Evolutionary conservation across 2,888 invertebrate species (phyloP).

Genomic region (Odontocolon sp.): DNA sequence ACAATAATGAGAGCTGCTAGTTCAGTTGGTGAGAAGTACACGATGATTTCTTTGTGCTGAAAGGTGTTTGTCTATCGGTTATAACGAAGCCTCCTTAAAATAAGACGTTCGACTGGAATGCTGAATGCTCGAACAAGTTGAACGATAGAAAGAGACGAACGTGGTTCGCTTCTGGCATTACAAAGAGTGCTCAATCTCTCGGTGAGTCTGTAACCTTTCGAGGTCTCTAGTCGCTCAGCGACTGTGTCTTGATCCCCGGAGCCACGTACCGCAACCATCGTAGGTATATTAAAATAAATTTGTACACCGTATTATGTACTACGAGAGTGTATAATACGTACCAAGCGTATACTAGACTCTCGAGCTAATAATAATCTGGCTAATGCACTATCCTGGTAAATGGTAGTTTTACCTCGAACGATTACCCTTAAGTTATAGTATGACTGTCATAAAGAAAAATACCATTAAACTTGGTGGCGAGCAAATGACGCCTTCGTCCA

Average conservation of each 20-base stretch:
- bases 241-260: slow-evolving; percentile 50
- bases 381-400: slow-evolving; percentile 50
- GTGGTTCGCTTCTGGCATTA: slow-evolving; percentile 61
- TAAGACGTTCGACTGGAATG: slow-evolving; percentile 60
- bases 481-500: slow-evolving; percentile 26
- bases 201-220: slow-evolving; percentile 62
- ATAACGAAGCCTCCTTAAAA: slow-evolving; percentile 56
- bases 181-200: slow-evolving; percentile 64
- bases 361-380: slow-evolving; percentile 54
- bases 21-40: slow-evolving; percentile 41
- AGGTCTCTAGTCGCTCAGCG: slow-evolving; percentile 48
- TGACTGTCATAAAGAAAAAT: slow-evolving; percentile 32
- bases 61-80: slow-evolving; percentile 19
- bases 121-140: slow-evolving; percentile 11
- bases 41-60: slow-evolving; percentile 54
- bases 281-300: slow-evolving; percentile 50
- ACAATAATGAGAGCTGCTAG: no score
- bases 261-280: slow-evolving; percentile 24
- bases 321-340: slow-evolving; percentile 18
- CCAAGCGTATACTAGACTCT: background rate
- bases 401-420: slow-evolving; percentile 30
- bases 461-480: slow-evolving; percentile 44
- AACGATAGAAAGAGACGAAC: slow-evolving; percentile 19
- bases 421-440: slow-evolving; percentile 52
- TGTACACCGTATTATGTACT: slow-evolving; percentile 37